Percentiles rank a stretch among this genome's conserved stretches.
These are phyloP conservation scores for Simalia tracyae DNA, from an alignment of 2,797 vertebrate species.

Conservation along the genomic window DNA sequence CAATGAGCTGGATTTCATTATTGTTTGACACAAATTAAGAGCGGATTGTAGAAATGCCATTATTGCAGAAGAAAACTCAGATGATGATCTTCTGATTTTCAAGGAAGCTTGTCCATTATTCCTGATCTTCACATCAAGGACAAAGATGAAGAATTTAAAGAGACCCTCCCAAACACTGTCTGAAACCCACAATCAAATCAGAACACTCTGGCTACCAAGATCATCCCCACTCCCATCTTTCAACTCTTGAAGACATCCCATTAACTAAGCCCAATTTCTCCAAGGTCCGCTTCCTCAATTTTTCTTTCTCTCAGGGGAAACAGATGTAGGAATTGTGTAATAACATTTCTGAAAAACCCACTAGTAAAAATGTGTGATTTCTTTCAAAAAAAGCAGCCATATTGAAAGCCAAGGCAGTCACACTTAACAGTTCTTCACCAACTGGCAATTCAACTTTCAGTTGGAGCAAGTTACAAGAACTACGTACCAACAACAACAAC, in stretches of 20 bases:
- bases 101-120: background rate
- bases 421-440: conserved; percentile 4
- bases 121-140: background rate
- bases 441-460: conserved; percentile 7
- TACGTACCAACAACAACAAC: background rate
- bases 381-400: conserved; percentile 18
- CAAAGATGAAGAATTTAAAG: background rate
- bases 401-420: conserved; percentile 36
- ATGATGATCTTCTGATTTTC: background rate
- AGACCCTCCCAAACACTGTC: background rate
- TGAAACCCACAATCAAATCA: background rate
- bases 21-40: background rate
- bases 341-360: background rate
- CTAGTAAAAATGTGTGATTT: conserved; percentile 17
- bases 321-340: background rate
- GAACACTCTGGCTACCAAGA: background rate
- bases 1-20: background rate
- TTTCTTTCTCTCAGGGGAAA: conserved; percentile 26
- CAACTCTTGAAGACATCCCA: background rate
- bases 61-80: background rate
- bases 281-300: background rate
- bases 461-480: background rate
- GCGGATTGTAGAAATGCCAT: background rate
- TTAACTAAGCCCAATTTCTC: background rate
- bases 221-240: background rate